Conservation (phyloP, 2,113 vertebrate genomes). For the Lipophrys pholis region DNA sequence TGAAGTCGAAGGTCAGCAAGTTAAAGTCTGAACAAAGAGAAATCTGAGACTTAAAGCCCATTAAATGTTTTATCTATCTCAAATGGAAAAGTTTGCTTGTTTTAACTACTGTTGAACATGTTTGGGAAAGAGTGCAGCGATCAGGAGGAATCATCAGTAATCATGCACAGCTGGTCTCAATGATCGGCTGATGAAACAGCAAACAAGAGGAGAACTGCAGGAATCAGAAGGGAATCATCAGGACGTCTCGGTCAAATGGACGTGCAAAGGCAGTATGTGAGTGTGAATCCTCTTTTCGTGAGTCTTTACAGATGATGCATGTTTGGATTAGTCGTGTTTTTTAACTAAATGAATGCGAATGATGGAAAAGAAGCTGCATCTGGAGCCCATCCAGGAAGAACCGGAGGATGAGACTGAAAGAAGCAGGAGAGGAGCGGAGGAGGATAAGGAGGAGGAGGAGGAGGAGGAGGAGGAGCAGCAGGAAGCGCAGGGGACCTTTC, state of each 20-base stretch:
- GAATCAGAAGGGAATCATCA: too few relatives aligned
- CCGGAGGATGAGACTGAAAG: constrained; percentile 34
- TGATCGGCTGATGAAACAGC: constrained; percentile 30
- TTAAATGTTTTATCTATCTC: too few relatives aligned
- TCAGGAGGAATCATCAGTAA: neutral
- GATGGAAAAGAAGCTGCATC: constrained; percentile 5
- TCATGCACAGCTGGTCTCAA: constrained; percentile 55
- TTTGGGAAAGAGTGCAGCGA: too few relatives aligned
- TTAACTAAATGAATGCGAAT: neutral
- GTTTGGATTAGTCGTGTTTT: neutral
- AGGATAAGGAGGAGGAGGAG: constrained; percentile 7
- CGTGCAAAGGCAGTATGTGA: too few relatives aligned
- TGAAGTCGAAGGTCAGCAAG: too few relatives aligned
- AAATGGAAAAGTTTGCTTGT: too few relatives aligned
- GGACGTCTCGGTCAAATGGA: neutral
- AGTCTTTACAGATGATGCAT: neutral
- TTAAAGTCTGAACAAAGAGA: too few relatives aligned
- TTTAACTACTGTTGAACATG: too few relatives aligned
- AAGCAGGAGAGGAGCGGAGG: neutral
- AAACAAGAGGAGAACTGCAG: neutral
- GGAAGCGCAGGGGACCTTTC: neutral
- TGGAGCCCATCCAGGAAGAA: constrained; percentile 69
- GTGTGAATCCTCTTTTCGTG: too few relatives aligned
- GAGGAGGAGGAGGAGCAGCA: neutral
- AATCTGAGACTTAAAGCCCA: too few relatives aligned